phyloP scores from a whole-genome alignment of 2,113 vertebrate genomes.

The Misgurnus anguillicaudatus region DNA sequence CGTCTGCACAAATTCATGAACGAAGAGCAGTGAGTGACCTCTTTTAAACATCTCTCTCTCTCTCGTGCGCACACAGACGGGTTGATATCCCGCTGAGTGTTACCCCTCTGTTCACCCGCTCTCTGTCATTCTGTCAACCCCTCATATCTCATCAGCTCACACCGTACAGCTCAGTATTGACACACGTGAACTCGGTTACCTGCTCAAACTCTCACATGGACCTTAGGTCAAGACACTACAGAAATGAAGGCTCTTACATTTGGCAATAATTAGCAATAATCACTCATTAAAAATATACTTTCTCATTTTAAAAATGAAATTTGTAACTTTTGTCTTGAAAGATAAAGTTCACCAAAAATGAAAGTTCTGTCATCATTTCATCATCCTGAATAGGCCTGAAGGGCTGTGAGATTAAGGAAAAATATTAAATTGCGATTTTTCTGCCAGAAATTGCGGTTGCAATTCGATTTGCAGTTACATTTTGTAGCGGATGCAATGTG shows the following conservation, averaged over 20 bases:
- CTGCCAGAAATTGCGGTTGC: too few species aligned
- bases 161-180: background rate
- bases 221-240: background rate
- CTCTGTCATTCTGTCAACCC: conserved; percentile 25
- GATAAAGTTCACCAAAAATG: too few species aligned
- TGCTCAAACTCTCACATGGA: background rate
- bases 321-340: too few species aligned
- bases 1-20: background rate
- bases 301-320: background rate
- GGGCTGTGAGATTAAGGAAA: too few species aligned
- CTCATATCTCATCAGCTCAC: conserved; percentile 34
- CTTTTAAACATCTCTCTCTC: background rate
- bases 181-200: conserved; percentile 44
- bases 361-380: too few species aligned
- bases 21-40: background rate
- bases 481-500: too few species aligned
- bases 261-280: background rate
- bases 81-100: conserved; percentile 14
- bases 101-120: conserved; percentile 2
- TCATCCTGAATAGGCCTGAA: too few species aligned
- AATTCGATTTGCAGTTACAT: too few species aligned
- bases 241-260: background rate
- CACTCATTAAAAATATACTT: background rate
- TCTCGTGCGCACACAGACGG: background rate
- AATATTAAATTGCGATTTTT: too few species aligned